Base-by-base conservation (phyloP, 2,888 invertebrate species). In the Alentia gelatinosa region DNA sequence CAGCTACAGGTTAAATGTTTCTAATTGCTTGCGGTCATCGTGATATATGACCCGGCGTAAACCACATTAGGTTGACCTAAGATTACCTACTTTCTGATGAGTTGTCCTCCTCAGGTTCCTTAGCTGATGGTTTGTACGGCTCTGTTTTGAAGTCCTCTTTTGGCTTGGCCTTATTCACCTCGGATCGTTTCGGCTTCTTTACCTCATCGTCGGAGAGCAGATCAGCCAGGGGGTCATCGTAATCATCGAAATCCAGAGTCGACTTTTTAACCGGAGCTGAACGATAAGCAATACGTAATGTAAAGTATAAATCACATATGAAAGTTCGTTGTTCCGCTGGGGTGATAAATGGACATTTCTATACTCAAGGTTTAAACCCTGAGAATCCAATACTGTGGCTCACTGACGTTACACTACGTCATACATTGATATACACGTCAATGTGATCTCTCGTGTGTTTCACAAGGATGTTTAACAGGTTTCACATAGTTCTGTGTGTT, bases 151-250 rank as follows among this genome's bases (percentile, higher is more conserved):
- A 15, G 1, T 83, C 39, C 3, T 23, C n/a, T 35, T 40, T 83
- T 4, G 68, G 30, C 30, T 9, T 68, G 68, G 68, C 26, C 68
- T 30, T 19, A n/a, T 19, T 50, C 33, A 33, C 47, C 1, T n/a
- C 47, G 19, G 88, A 4, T 42, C 35, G 1, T n/a, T 79, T 79
- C 0, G 47, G 79, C 83, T 90, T 90, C 15, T 35, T 42, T n/a
- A 19, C 37, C 30, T 90, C 83, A 26, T 90, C 90, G 26, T 83
- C 90, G 1, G 83, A 89, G 19, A 89, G 50, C 33, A 90, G 37
- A 15, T 63, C 90, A 15, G 90, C 90, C 79, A 90, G 35, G 1
- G 90, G 90, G 83, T 90, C 90, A 79, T 90, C 90, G 30, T 88
- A 42, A 35, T 90, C 90, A 33, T 90, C 90, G n/a, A 89, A 68